Evolutionary conservation across 2,888 invertebrate genomes (phyloP).

Genomic region (Melanchra persicariae): DNA sequence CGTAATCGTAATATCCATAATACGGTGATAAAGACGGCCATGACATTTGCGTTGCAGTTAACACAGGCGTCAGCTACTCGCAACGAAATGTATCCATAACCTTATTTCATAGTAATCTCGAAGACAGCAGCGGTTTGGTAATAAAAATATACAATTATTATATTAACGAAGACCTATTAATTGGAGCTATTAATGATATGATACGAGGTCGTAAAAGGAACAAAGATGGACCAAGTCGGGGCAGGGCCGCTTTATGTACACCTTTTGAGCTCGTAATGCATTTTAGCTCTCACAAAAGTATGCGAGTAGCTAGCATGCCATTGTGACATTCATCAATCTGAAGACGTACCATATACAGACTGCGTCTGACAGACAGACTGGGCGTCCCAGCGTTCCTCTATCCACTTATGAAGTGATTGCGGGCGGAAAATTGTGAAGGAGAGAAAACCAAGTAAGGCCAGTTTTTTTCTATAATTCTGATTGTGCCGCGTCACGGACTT

Average conservation of each 20-base stretch:
- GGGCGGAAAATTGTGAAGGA: neutral
- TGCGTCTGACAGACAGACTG: too few relatives aligned
- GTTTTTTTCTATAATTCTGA: neutral
- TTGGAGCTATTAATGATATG: constrained; percentile 29
- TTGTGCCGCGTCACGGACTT: neutral
- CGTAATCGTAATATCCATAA: constrained; percentile 65
- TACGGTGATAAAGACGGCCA: constrained; percentile 65
- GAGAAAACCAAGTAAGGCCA: too few relatives aligned
- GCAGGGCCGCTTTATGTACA: neutral
- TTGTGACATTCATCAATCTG: neutral
- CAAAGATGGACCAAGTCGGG: neutral
- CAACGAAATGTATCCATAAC: constrained; percentile 66
- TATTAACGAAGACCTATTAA: constrained; percentile 29
- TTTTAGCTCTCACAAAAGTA: neutral
- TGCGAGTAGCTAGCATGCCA: neutral
- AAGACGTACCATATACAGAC: neutral
- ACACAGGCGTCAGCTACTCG: constrained; percentile 58
- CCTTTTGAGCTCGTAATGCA: constrained; percentile 2
- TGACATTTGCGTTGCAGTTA: constrained; percentile 70
- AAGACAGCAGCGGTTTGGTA: constrained; percentile 37
- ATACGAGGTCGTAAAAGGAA: constrained; percentile 31
- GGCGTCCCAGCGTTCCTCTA: neutral
- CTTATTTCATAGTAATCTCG: constrained; percentile 67
- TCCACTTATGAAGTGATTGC: neutral
- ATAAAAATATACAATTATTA: constrained; percentile 25